Evolutionary conservation across 92 coral and sea anemone genomes (phyloP).

Genomic region (Palythoa grandis): DNA sequence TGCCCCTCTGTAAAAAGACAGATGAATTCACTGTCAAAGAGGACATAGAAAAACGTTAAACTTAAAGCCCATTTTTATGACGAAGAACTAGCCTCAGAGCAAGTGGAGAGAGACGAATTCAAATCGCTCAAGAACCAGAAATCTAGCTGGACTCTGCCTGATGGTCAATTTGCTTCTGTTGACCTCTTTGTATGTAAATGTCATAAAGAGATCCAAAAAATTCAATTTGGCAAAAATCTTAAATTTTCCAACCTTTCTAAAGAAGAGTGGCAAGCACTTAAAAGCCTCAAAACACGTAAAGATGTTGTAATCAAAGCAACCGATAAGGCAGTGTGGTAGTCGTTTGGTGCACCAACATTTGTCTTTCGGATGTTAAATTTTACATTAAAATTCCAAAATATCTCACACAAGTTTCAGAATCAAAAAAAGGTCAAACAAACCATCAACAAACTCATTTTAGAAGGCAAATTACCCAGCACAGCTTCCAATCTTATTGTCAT

Average conservation of each 20-base stretch:
- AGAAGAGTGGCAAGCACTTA: no score
- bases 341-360: background rate
- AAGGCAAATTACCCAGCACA: background rate
- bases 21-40: conserved; percentile 4
- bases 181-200: no score
- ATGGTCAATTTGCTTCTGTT: no score
- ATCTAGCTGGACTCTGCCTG: background rate
- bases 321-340: no score
- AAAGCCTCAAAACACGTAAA: conserved; percentile 5
- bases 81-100: no score
- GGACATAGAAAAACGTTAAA: background rate
- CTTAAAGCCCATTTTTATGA: background rate
- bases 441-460: conserved; percentile 26
- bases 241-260: background rate
- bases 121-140: conserved; percentile 15
- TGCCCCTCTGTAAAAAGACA: conserved; percentile 48
- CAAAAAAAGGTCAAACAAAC: conserved; percentile 61
- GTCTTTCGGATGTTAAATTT: background rate
- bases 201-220: conserved; percentile 12
- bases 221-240: conserved; percentile 27
- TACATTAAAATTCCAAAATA: conserved; percentile 1
- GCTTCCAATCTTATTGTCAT: conserved; percentile 30
- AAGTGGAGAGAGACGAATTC: background rate
- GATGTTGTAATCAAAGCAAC: no score
- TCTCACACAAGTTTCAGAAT: conserved; percentile 7